These are phyloP conservation scores for Onychomys leucogaster DNA, from an alignment of 2,797 vertebrate species.

Conservation along the genomic window DNA sequence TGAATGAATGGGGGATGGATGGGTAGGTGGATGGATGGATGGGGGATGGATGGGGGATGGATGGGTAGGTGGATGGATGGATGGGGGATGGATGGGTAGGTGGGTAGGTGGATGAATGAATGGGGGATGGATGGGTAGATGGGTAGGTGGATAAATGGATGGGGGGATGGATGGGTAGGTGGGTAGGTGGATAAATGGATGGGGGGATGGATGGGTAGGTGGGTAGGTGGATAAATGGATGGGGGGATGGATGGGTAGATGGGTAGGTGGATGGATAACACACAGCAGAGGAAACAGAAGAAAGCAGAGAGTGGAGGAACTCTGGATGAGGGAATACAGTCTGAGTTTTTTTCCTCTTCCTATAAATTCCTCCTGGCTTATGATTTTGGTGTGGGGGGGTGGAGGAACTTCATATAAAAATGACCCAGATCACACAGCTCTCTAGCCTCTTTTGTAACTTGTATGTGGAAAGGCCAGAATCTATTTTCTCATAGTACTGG, in stretches of 20 bases:
- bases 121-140: not conserved
- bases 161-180: not conserved
- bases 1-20: too few relatives aligned
- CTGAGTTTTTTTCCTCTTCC: not conserved
- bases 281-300: not conserved
- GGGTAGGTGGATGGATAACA: not conserved
- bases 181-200: too few relatives aligned
- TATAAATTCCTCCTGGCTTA: not conserved
- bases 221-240: not conserved
- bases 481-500: not conserved
- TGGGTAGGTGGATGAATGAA: not conserved
- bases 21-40: not conserved
- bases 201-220: not conserved
- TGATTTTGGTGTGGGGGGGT: not conserved
- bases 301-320: not conserved
- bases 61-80: too few relatives aligned
- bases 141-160: not conserved
- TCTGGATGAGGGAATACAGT: not conserved
- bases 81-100: not conserved
- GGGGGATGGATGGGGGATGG: not conserved
- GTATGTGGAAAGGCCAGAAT: conserved; percentile 63
- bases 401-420: conserved; percentile 66
- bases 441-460: conserved; percentile 61
- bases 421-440: conserved; percentile 69
- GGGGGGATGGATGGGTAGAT: not conserved